phyloP scores from a whole-genome alignment of 2,888 invertebrate species.

The Nymphalis c-album region DNA sequence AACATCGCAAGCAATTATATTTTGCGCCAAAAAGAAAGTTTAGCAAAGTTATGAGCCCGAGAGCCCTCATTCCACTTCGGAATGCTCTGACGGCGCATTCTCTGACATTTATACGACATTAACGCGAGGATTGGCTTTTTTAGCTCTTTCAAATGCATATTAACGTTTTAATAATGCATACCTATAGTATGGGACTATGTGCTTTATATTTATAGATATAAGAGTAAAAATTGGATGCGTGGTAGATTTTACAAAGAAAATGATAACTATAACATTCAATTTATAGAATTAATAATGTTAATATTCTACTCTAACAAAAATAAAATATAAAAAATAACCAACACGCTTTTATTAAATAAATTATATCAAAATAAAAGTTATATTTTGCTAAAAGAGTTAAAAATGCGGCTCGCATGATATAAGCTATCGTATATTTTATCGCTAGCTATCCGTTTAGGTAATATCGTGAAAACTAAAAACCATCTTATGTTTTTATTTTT shows the following conservation, averaged over 20 bases:
- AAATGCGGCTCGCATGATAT: too few relatives aligned
- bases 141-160: conserved; percentile 24
- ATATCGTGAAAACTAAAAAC: too few relatives aligned
- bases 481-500: too few relatives aligned
- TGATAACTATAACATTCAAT: background rate
- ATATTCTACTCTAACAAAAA: too few relatives aligned
- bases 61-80: conserved; percentile 14
- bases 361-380: too few relatives aligned
- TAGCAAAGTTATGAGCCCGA: conserved; percentile 6
- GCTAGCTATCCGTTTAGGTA: too few relatives aligned
- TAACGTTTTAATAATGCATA: conserved; percentile 13
- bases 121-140: conserved; percentile 25
- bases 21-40: conserved; percentile 9
- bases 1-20: conserved; percentile 8
- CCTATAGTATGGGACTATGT: background rate
- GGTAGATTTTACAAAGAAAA: background rate
- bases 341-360: too few relatives aligned
- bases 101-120: conserved; percentile 30
- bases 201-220: background rate
- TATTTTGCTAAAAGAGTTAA: too few relatives aligned
- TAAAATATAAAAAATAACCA: too few relatives aligned
- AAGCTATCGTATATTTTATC: too few relatives aligned
- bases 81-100: conserved; percentile 21
- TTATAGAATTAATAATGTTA: background rate
- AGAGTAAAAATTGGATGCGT: background rate